Percentiles rank a stretch among this genome's conserved stretches.
phyloP scores from a whole-genome alignment of 1,140 invertebrate species.

The Oryctes rhinoceros region DNA sequence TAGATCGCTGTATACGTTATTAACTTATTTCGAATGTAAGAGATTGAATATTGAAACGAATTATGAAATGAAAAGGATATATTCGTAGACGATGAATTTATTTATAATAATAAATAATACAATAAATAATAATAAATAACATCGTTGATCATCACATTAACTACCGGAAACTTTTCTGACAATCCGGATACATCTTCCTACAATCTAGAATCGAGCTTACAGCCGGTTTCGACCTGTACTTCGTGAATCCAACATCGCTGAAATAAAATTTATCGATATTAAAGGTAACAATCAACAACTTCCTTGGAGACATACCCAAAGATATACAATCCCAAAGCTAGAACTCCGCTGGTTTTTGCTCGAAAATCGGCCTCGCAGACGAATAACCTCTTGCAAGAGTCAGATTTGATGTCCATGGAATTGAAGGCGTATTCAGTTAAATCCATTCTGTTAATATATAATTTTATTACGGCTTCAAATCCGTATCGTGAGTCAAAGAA shows the following conservation, averaged over 20 bases:
- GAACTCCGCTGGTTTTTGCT: constrained; percentile 47
- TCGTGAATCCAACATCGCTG: constrained; percentile 52
- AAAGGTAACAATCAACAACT: neutral
- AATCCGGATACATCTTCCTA: constrained; percentile 48
- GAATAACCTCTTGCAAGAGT: constrained; percentile 55
- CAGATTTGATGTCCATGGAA: constrained; percentile 52
- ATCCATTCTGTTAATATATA: constrained; percentile 49
- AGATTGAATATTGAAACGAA: too few species aligned
- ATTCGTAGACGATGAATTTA: neutral
- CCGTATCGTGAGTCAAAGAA: too few species aligned
- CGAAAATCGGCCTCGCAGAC: constrained; percentile 55
- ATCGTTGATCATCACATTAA: neutral
- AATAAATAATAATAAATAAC: constrained; percentile 12
- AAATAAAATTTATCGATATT: constrained; percentile 42
- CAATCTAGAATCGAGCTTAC: constrained; percentile 51
- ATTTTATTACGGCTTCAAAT: too few species aligned
- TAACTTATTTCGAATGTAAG: too few species aligned
- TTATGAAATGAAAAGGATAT: too few species aligned
- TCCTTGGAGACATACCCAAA: constrained; percentile 50
- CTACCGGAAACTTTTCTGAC: constrained; percentile 32
- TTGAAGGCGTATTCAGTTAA: constrained; percentile 55
- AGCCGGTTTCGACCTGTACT: constrained; percentile 50
- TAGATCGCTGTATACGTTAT: too few species aligned
- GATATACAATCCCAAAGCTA: constrained; percentile 49
- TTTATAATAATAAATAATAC: constrained; percentile 2